Evolutionary conservation across 2,888 invertebrate genomes (phyloP).

Genomic region (Brenthis ino): DNA sequence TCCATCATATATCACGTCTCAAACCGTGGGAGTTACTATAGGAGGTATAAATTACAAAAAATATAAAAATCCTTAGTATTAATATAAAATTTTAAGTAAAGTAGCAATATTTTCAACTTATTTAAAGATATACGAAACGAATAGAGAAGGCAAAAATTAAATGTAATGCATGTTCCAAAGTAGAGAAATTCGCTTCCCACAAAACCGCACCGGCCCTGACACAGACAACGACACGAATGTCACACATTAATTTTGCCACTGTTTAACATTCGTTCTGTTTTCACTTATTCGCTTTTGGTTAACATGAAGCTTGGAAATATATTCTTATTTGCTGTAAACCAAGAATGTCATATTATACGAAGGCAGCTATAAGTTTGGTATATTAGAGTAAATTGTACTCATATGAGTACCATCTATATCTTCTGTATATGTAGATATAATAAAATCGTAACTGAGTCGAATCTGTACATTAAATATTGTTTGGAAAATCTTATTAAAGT

Average conservation of each 20-base stretch:
- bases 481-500: no score
- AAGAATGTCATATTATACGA: not conserved
- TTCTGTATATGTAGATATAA: no score
- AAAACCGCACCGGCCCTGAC: slow-evolving; percentile 25
- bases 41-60: no score
- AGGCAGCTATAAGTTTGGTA: not conserved
- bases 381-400: not conserved
- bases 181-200: slow-evolving; percentile 14
- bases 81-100: no score
- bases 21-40: no score
- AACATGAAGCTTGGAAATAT: not conserved
- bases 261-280: slow-evolving; percentile 13
- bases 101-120: not conserved
- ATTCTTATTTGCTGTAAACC: slow-evolving; percentile 12
- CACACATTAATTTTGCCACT: slow-evolving; percentile 25
- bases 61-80: no score
- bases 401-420: no score
- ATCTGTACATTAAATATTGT: no score
- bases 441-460: no score
- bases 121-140: not conserved
- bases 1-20: no score
- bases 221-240: slow-evolving; percentile 21
- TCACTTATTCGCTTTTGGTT: slow-evolving; percentile 13
- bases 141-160: slow-evolving; percentile 3
- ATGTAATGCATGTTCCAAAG: slow-evolving; percentile 2